phyloP scores from a whole-genome alignment of 2,888 invertebrate genomes.

The Cephus nigrinus region DNA sequence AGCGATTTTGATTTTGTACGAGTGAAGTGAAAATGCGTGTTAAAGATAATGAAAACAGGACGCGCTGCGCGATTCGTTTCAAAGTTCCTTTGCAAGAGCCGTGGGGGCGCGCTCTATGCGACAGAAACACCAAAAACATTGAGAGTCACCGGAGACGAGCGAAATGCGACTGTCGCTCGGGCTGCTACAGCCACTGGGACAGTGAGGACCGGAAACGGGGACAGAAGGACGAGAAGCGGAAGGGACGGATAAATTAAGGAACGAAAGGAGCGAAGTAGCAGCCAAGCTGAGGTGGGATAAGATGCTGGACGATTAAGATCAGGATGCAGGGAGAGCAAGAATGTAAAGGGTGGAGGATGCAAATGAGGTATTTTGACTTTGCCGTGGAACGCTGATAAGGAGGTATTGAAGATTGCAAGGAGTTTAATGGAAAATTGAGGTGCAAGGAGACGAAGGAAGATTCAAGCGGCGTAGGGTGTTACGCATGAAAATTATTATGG shows the following conservation, averaged over 20 bases:
- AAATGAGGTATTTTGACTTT: not conserved
- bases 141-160: not conserved
- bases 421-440: not conserved
- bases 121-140: not conserved
- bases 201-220: not conserved
- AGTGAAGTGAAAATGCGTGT: constrained; percentile 53
- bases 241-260: not conserved
- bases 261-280: not conserved
- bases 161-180: not conserved
- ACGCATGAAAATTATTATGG: not conserved
- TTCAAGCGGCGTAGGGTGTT: not conserved
- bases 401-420: not conserved
- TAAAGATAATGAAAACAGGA: not conserved
- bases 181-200: not conserved
- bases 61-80: constrained; percentile 30
- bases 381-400: not conserved
- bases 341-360: not conserved
- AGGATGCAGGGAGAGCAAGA: not conserved
- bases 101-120: constrained; percentile 18
- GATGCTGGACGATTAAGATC: not conserved
- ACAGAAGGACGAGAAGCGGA: not conserved
- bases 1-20: constrained; percentile 56
- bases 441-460: not conserved
- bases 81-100: constrained; percentile 41
- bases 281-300: not conserved